Base-by-base conservation (phyloP, 2,113 vertebrate species). In the Recurvirostra avosetta region DNA sequence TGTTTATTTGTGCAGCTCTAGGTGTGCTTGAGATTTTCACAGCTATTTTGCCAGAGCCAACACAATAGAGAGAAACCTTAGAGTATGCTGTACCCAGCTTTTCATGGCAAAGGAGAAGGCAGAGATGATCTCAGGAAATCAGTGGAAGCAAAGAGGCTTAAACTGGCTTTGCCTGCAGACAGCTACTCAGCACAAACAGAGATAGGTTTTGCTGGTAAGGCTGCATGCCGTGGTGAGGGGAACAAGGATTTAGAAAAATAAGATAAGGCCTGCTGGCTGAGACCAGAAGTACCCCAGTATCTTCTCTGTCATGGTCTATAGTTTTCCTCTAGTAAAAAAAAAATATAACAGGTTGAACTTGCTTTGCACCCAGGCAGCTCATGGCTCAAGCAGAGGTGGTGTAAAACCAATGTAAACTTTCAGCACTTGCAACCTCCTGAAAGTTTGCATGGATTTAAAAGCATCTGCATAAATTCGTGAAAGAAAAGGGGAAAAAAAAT, bases 181-280 rank as follows among this genome's bases (percentile, higher is more conserved):
- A 75, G 40, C 30, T 52, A 34, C 62, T 65, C 26, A 65, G 16
- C 16, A 21, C 16, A 82, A 73, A 43, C 18, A 52, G 12, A 70
- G 53, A 41, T 87, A 74, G 13, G 5, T 70, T 92, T 73, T 58
- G 29, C 27, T 59, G 38, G 34, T 38, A 71, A 83, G 23, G 16
- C 16, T 74, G 50, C 0, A 2, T 47, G n/a, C 7, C 0, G 1
- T 36, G 9, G 4, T 73, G 20, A 9, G 34, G 56, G 26, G 30
- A 89, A 62, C 18, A 86, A 83, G 36, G 63, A 62, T 66, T 59
- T 74, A 78, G 9, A 45, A 73, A 83, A 82, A 38, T 40, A 58
- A 73, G 52, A n/a, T 9, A 36, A 6, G 20, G 22, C 4, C 53
- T 84, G 29, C 12, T 91, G 79, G 4, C n/a, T 80, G 52, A 74